Percentiles rank a stretch among this genome's conserved stretches.
Evolutionary conservation across 2,888 invertebrate genomes (phyloP).

Genomic region (Lepidonotus clava): DNA sequence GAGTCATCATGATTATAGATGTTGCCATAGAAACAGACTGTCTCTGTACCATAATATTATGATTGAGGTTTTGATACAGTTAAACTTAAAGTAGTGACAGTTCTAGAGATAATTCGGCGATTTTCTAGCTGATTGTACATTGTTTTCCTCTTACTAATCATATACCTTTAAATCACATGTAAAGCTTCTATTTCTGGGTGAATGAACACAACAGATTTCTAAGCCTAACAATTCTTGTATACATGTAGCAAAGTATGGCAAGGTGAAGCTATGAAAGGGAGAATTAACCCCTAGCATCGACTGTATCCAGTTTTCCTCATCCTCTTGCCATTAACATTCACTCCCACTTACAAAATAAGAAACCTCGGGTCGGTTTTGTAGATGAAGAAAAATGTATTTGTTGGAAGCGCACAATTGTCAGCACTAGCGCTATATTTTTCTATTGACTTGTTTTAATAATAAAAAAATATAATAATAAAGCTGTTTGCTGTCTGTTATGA

Average conservation of each 20-base stretch:
- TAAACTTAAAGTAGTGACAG: too few species aligned
- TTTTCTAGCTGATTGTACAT: neutral
- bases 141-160: neutral
- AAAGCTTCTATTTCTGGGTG: neutral
- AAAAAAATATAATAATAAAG: too few species aligned
- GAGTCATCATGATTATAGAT: neutral
- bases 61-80: neutral
- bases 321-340: constrained; percentile 12
- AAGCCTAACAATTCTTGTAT: neutral
- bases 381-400: neutral
- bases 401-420: neutral
- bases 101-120: neutral
- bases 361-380: neutral
- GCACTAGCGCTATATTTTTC: constrained; percentile 13
- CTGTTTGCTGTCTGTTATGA: too few species aligned
- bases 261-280: neutral
- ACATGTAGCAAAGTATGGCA: neutral
- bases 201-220: neutral
- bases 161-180: neutral
- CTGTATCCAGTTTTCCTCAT: neutral
- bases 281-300: neutral
- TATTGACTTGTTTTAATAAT: constrained; percentile 30
- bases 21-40: neutral
- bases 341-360: neutral
- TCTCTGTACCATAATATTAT: neutral